These are phyloP conservation scores for Caenorhabditis imperialis DNA, from an alignment of 2,888 invertebrate species.

Conservation along the genomic window DNA sequence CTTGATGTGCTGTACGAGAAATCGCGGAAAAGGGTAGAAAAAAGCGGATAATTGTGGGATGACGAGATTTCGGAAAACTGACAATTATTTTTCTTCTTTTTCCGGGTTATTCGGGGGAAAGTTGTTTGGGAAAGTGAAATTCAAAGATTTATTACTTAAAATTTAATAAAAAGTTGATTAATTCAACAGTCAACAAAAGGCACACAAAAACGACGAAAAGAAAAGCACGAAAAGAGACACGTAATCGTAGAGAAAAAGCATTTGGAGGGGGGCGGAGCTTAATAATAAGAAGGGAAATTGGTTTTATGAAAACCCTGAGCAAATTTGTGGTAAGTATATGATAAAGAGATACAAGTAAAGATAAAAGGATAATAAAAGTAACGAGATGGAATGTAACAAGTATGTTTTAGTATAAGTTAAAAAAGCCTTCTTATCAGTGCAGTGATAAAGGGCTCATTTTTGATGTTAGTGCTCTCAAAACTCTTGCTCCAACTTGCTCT, in stretches of 20 bases:
- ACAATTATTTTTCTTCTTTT: too few relatives aligned
- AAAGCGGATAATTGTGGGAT: too few relatives aligned
- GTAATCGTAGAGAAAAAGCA: conserved; percentile 33
- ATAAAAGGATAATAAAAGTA: not conserved
- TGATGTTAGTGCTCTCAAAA: conserved; percentile 11
- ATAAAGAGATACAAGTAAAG: not conserved
- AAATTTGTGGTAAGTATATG: conserved; percentile 26
- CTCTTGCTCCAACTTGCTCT: conserved; percentile 27
- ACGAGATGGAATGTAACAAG: conserved; percentile 36
- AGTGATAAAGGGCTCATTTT: conserved; percentile 26
- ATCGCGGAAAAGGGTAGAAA: too few relatives aligned
- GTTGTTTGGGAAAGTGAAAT: too few relatives aligned
- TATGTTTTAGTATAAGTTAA: not conserved
- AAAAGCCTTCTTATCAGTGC: conserved; percentile 30
- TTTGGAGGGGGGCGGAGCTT: not conserved
- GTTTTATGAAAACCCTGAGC: conserved; percentile 41
- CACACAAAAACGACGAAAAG: not conserved
- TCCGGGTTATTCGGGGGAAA: too few relatives aligned
- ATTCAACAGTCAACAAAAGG: too few relatives aligned
- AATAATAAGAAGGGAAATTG: conserved; percentile 21
- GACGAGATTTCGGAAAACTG: too few relatives aligned
- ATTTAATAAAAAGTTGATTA: too few relatives aligned
- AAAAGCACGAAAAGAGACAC: conserved; percentile 8
- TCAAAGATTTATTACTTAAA: too few relatives aligned
- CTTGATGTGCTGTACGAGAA: too few relatives aligned